Evolutionary conservation across 2,888 invertebrate species (phyloP).

Genomic region (Rhamphomyia laevipes): DNA sequence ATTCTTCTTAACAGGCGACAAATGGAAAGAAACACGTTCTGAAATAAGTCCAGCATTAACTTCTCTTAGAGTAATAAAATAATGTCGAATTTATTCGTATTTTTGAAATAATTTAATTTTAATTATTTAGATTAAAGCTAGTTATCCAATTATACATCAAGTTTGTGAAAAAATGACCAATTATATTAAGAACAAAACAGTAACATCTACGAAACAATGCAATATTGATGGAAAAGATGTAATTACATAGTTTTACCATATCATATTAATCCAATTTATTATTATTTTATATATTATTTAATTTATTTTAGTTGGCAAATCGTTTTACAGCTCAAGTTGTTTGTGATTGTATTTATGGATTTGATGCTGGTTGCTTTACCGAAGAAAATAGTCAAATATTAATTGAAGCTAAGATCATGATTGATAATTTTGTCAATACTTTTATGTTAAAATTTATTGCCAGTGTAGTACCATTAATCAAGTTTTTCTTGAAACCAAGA

Average conservation of each 20-base stretch:
- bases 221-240: conserved; percentile 38
- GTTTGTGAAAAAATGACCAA: conserved; percentile 35
- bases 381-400: conserved; percentile 24
- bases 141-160: conserved; percentile 39
- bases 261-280: too few species aligned
- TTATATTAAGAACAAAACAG: conserved; percentile 27
- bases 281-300: background rate
- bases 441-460: background rate
- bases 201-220: conserved; percentile 14
- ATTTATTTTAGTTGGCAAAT: conserved; percentile 21
- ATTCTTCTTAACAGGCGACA: conserved; percentile 37
- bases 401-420: conserved; percentile 23
- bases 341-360: conserved; percentile 38
- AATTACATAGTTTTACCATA: conserved; percentile 5
- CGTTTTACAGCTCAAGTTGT: conserved; percentile 38
- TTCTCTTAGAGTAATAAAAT: conserved; percentile 35
- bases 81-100: too few species aligned
- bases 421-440: conserved; percentile 18
- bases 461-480: conserved; percentile 10
- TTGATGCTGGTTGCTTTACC: conserved; percentile 35
- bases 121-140: conserved; percentile 34
- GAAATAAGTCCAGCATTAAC: conserved; percentile 42
- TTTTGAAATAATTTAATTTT: too few species aligned
- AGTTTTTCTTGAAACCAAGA: conserved; percentile 18
- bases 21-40: conserved; percentile 40